Percentiles rank a stretch among this genome's conserved stretches.
These are phyloP conservation scores for Parapsyche elsis DNA, from an alignment of 1,140 invertebrate species.

Conservation along the genomic window DNA sequence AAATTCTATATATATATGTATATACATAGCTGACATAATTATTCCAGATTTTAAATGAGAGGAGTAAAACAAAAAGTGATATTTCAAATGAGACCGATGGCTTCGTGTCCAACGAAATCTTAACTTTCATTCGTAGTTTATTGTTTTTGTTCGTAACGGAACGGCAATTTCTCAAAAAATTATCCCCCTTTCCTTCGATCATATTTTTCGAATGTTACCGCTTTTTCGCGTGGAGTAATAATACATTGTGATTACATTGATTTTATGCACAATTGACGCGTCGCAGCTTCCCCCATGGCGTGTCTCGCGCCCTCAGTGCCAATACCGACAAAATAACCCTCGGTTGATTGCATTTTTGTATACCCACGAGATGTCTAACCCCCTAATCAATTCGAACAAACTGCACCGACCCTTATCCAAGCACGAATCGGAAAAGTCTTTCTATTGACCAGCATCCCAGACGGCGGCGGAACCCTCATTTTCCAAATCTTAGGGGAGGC, in stretches of 20 bases:
- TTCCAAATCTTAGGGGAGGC: slow-evolving; percentile 20
- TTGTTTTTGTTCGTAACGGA: not conserved
- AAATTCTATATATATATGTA: too few species aligned
- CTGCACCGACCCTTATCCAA: slow-evolving; percentile 4
- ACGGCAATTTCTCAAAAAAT: not conserved
- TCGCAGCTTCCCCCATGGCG: not conserved
- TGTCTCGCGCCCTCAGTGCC: not conserved
- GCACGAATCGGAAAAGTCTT: not conserved
- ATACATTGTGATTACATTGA: not conserved
- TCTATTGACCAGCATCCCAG: slow-evolving; percentile 8
- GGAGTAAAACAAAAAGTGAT: not conserved
- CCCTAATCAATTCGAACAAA: slow-evolving; percentile 37
- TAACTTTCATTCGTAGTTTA: not conserved
- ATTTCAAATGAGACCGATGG: not conserved
- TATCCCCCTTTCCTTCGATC: not conserved
- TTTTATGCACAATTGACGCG: not conserved
- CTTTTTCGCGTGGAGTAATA: not conserved
- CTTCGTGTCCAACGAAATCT: not conserved
- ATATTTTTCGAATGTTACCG: not conserved
- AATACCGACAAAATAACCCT: not conserved
- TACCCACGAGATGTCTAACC: slow-evolving; percentile 2
- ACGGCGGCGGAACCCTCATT: slow-evolving; percentile 28
- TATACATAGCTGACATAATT: not conserved
- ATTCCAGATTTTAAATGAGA: not conserved
- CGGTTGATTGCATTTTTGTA: slow-evolving; percentile 28